These are phyloP conservation scores for Anguilla marmorata DNA, from an alignment of 2,797 vertebrate genomes.

Conservation along the genomic window DNA sequence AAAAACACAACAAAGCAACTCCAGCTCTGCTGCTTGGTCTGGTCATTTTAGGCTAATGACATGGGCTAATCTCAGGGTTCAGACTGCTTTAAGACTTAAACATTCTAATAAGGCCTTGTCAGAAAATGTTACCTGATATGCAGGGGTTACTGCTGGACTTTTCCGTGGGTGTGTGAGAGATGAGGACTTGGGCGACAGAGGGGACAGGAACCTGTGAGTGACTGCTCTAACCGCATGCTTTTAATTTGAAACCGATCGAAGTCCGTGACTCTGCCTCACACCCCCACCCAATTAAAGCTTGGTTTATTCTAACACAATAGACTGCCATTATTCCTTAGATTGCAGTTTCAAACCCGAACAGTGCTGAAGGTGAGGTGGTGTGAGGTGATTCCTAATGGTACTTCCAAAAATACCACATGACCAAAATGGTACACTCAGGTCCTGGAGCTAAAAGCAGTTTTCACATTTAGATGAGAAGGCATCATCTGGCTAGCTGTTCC, in stretches of 20 bases:
- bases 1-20: background rate
- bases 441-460: background rate
- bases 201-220: background rate
- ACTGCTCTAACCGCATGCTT: background rate
- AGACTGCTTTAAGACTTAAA: background rate
- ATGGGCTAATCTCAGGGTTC: background rate
- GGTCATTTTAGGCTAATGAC: background rate
- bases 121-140: background rate
- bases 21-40: background rate
- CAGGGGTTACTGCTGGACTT: background rate
- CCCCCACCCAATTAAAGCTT: background rate
- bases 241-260: background rate
- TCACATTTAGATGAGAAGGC: background rate
- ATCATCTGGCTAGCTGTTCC: slow-evolving; percentile 3
- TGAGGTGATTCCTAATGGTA: background rate
- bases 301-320: background rate
- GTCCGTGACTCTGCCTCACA: background rate
- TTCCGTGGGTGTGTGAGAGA: background rate
- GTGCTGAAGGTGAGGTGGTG: background rate
- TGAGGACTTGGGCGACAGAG: background rate
- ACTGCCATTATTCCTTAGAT: background rate
- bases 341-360: background rate
- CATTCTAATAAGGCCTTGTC: background rate
- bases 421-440: background rate
- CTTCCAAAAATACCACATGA: background rate